These are phyloP conservation scores for Acromyrmex echinatior DNA, from an alignment of 1,140 invertebrate genomes.

Conservation along the genomic window DNA sequence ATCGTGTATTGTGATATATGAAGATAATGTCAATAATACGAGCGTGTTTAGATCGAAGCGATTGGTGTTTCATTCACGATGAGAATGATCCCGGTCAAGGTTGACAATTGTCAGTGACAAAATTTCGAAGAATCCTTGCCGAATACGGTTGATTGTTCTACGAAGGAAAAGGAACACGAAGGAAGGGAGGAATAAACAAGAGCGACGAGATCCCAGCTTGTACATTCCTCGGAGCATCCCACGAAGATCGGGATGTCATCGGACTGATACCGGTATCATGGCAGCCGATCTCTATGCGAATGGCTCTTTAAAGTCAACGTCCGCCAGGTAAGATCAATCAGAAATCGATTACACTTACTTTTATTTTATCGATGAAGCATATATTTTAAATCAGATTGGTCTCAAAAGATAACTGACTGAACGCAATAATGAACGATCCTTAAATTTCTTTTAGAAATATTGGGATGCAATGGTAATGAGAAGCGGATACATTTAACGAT, in stretches of 20 bases:
- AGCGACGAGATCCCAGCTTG: background rate
- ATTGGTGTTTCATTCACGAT: slow-evolving; percentile 43
- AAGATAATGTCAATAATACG: slow-evolving; percentile 31
- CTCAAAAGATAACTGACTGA: background rate
- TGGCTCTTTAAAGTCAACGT: slow-evolving; percentile 78
- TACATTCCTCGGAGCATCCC: background rate
- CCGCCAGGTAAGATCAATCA: slow-evolving; percentile 76
- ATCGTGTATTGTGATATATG: slow-evolving; percentile 9
- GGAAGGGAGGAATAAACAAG: background rate
- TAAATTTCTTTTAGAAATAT: background rate
- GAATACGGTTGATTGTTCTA: background rate
- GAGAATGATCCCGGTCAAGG: slow-evolving; percentile 48
- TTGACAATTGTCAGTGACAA: slow-evolving; percentile 62
- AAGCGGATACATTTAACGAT: background rate
- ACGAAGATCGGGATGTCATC: slow-evolving; percentile 51
- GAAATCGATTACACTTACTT: slow-evolving; percentile 45
- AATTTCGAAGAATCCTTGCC: background rate
- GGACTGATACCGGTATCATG: slow-evolving; percentile 74
- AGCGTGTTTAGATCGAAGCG: background rate
- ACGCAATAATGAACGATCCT: background rate
- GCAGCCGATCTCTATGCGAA: slow-evolving; percentile 82
- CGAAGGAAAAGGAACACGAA: background rate
- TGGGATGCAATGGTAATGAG: background rate
- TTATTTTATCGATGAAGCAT: background rate
- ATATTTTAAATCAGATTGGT: background rate